Conservation (phyloP, 2,888 invertebrate species). For the Rhingia rostrata region DNA sequence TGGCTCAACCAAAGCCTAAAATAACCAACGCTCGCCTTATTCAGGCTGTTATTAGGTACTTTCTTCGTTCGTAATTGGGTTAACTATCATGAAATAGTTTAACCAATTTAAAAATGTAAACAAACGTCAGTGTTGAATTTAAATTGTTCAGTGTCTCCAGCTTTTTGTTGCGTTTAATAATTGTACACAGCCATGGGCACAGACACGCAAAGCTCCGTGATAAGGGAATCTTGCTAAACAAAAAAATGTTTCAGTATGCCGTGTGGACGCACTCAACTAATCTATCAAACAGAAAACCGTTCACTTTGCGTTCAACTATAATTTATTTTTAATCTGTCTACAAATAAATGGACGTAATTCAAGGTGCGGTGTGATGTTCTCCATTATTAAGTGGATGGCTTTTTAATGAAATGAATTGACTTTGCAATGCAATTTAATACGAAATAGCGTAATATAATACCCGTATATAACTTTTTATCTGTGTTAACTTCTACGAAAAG, state of each 20-base stretch:
- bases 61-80: not conserved
- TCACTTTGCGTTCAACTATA: conserved; percentile 42
- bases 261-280: conserved; percentile 44
- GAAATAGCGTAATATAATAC: conserved; percentile 12
- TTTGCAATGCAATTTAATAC: conserved; percentile 40
- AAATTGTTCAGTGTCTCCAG: conserved; percentile 7
- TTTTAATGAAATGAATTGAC: conserved; percentile 37
- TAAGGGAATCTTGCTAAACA: conserved; percentile 1
- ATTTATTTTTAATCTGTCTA: conserved; percentile 66
- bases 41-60: no score
- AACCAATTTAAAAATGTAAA: conserved; percentile 30
- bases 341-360: conserved; percentile 46
- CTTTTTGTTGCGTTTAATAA: conserved; percentile 4
- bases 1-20: no score
- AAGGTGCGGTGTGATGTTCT: conserved; percentile 43
- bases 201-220: conserved; percentile 37
- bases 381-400: conserved; percentile 34
- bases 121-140: not conserved
- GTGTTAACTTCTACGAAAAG: not conserved
- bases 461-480: not conserved
- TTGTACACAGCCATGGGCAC: conserved; percentile 18
- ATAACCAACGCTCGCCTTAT: no score
- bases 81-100: conserved; percentile 25
- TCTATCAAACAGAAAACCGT: conserved; percentile 35
- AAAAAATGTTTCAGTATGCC: conserved; percentile 10